Conservation (phyloP, 2,797 vertebrate species). For the Scolopax bukidnonensis region DNA sequence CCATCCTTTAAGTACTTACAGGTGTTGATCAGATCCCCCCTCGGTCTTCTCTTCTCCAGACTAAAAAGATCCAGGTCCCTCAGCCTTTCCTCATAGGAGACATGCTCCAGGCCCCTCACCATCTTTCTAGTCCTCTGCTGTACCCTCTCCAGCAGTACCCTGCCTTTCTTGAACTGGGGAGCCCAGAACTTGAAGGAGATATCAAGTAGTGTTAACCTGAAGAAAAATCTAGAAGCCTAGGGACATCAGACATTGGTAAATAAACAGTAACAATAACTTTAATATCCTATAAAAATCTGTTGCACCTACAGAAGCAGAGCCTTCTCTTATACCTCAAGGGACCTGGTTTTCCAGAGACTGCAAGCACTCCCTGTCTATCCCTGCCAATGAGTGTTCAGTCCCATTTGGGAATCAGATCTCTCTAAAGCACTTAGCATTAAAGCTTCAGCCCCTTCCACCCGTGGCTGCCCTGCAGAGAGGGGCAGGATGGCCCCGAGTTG, state of each 20-base stretch:
- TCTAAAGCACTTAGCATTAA: background rate
- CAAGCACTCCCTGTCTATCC: background rate
- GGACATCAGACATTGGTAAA: slow-evolving; percentile 56
- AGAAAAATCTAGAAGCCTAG: slow-evolving; percentile 32
- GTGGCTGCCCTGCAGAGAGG: background rate
- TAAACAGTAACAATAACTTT: slow-evolving; percentile 1
- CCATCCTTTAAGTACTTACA: too few relatives aligned
- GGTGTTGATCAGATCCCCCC: too few relatives aligned
- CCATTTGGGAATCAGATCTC: background rate
- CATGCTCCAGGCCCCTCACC: too few relatives aligned
- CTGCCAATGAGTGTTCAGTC: background rate
- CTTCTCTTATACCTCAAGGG: background rate
- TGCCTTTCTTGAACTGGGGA: too few relatives aligned
- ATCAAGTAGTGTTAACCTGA: slow-evolving; percentile 18
- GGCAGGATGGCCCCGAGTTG: background rate
- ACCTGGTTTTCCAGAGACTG: background rate
- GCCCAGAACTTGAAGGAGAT: background rate
- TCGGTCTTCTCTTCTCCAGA: too few relatives aligned
- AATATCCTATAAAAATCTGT: slow-evolving; percentile 30
- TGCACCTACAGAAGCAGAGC: slow-evolving; percentile 25
- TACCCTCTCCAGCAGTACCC: too few relatives aligned
- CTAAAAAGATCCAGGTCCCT: too few relatives aligned
- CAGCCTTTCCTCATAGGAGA: too few relatives aligned
- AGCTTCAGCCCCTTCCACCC: background rate
- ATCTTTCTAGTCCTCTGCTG: too few relatives aligned